These are phyloP conservation scores for Panzeria rudis DNA, from an alignment of 2,888 invertebrate genomes.

Conservation along the genomic window DNA sequence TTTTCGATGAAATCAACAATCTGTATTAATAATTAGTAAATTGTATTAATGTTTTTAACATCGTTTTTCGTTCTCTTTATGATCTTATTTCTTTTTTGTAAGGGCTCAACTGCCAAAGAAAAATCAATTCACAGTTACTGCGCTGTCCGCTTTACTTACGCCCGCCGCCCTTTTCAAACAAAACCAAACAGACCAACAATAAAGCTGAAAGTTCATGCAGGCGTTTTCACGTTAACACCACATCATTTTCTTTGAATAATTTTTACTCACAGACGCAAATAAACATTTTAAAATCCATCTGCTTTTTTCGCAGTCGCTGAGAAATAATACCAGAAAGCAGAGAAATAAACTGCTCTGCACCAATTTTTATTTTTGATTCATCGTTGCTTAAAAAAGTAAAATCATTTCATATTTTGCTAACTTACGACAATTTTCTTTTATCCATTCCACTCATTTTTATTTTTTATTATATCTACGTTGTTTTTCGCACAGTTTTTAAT, in stretches of 20 bases:
- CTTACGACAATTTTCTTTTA: constrained; percentile 84
- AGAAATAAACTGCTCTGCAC: constrained; percentile 71
- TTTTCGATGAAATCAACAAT: constrained; percentile 45
- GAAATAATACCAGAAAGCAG: constrained; percentile 66
- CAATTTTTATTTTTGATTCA: constrained; percentile 61
- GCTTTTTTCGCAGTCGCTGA: constrained; percentile 74
- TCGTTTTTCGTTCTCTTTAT: constrained; percentile 25
- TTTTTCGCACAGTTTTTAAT: constrained; percentile 45
- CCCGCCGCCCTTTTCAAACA: constrained; percentile 69
- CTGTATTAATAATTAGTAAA: background rate
- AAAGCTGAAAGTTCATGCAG: too few species aligned
- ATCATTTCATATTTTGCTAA: constrained; percentile 73
- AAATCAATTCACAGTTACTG: constrained; percentile 73
- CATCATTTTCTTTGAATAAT: constrained; percentile 72
- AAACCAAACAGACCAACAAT: constrained; percentile 9
- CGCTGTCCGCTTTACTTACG: constrained; percentile 58
- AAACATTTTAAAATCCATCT: constrained; percentile 75
- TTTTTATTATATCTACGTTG: constrained; percentile 32
- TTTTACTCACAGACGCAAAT: constrained; percentile 14
- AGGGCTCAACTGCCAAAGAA: constrained; percentile 66
- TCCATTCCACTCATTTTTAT: constrained; percentile 79
- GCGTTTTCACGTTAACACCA: too few species aligned
- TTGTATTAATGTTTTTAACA: constrained; percentile 6
- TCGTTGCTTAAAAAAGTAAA: constrained; percentile 73
- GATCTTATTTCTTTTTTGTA: constrained; percentile 42